Base-by-base conservation (phyloP, 2,797 vertebrate species). In the Masticophis lateralis region DNA sequence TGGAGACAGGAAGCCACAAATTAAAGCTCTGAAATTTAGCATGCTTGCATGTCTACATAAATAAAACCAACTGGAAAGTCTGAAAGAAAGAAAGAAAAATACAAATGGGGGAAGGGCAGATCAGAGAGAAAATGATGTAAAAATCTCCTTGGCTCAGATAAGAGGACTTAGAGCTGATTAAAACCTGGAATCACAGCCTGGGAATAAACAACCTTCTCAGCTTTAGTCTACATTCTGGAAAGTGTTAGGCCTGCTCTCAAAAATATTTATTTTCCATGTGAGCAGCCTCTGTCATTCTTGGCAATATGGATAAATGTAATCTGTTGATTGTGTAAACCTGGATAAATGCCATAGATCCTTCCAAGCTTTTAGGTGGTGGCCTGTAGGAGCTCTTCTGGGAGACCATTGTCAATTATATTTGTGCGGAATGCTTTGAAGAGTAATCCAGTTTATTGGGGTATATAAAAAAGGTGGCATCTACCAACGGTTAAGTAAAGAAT, bases 1-100 rank as follows among this genome's bases (percentile, higher is more conserved):
- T 95, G 88, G 95, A 96, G 94, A 94, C 97, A 97, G 97, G 96
- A 98, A 98, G 95, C 97, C 96, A 96, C 97, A 97, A 97, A 98
- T 98, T 97, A 97, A 61, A 96, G 94, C 94, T 94, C 95, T 97
- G 97, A 97, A 97, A 96, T 96, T 94, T 96, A 94, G 95, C 94
- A 93, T 90, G 51, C 74, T 96, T 95, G 87, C 91, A 95, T 94
- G 95, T 96, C 95, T 95, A 95, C 94, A 89, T 96, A 98, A 97
- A 96, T 97, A 97, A 96, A 97, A 96, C 91, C 93, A 95, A 97
- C 95, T 96, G 96, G 95, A 96, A 96, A 96, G 92, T 95, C 91
- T 95, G 91, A 94, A 96, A 91, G 0, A 69, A 32, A 28, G 89
- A 87, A 90, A 86, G 57, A 20, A 92, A 89, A 97, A 96, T 96